phyloP scores from a whole-genome alignment of 1,140 invertebrate genomes.

The Brachionus sp. region DNA sequence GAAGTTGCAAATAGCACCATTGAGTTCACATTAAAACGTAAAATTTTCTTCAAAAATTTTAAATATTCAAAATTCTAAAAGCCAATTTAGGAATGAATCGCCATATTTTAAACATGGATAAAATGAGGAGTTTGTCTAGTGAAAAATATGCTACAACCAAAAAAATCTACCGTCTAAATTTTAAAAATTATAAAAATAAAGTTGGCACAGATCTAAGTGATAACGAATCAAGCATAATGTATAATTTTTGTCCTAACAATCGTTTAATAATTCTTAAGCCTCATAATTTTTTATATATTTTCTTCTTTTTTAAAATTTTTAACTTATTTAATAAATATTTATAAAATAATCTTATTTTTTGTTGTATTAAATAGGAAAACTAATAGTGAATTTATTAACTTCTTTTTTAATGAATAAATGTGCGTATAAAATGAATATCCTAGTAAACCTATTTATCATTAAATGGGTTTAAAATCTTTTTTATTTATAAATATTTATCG shows the following conservation, averaged over 20 bases:
- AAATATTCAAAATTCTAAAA: neutral
- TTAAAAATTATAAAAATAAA: neutral
- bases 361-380: too few species aligned
- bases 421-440: too few species aligned
- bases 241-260: neutral
- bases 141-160: neutral
- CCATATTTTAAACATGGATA: neutral
- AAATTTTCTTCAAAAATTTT: neutral
- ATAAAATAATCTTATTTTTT: too few species aligned
- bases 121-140: neutral
- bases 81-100: neutral
- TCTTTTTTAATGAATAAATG: too few species aligned
- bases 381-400: too few species aligned
- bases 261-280: neutral
- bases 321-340: neutral
- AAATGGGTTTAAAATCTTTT: too few species aligned
- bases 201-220: neutral
- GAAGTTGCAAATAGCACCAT: neutral
- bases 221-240: neutral
- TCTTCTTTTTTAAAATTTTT: neutral
- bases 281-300: neutral
- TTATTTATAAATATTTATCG: too few species aligned
- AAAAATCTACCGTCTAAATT: neutral
- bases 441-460: too few species aligned
- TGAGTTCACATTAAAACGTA: constrained; percentile 21